Conservation (phyloP, 2,888 invertebrate species). For the Parnassius glacialis region DNA sequence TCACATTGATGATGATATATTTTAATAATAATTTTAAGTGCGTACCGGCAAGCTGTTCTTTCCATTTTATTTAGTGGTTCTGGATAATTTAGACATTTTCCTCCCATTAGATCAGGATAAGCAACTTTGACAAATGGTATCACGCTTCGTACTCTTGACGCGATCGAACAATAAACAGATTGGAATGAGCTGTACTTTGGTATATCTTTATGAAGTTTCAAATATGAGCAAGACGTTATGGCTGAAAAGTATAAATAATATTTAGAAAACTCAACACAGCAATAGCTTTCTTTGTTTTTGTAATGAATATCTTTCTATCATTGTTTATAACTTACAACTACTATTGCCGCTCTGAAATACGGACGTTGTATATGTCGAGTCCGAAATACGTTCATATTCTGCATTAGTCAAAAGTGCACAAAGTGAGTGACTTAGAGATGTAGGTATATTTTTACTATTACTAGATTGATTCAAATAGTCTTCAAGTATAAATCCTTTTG, state of each 20-base stretch:
- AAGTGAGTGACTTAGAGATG: constrained; percentile 54
- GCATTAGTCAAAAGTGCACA: constrained; percentile 49
- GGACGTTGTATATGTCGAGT: constrained; percentile 45
- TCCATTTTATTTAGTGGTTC: constrained; percentile 83
- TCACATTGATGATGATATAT: background rate
- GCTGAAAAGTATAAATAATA: constrained; percentile 44
- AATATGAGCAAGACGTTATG: constrained; percentile 61
- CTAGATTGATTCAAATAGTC: constrained; percentile 54
- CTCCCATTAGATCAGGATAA: constrained; percentile 86
- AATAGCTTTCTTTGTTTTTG: background rate
- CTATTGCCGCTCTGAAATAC: constrained; percentile 53
- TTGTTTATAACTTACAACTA: constrained; percentile 50
- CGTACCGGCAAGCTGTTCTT: constrained; percentile 68
- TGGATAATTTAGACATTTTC: constrained; percentile 72
- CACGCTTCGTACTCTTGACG: constrained; percentile 82
- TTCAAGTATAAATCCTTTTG: constrained; percentile 71
- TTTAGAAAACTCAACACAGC: constrained; percentile 1
- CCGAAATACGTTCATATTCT: constrained; percentile 52
- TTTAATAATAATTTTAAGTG: background rate
- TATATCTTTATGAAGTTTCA: constrained; percentile 74
- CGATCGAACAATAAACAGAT: constrained; percentile 76
- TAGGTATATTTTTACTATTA: constrained; percentile 42
- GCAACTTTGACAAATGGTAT: constrained; percentile 87
- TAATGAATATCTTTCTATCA: background rate
- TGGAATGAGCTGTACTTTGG: constrained; percentile 59